Conservation (phyloP, 2,113 vertebrate genomes). For the Cercocebus atys region DNA sequence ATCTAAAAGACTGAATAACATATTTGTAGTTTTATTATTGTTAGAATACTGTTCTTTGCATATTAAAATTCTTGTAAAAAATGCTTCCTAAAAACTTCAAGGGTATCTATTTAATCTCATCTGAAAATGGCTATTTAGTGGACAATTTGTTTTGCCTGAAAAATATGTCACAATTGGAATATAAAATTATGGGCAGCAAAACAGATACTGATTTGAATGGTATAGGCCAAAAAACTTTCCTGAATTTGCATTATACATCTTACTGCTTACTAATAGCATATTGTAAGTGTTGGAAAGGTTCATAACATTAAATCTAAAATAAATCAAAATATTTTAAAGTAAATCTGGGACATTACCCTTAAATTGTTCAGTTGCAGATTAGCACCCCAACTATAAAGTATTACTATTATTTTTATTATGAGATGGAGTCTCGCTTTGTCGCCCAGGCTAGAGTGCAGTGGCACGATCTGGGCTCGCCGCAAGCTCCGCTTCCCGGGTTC, state of each 20-base stretch:
- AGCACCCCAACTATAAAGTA: no score
- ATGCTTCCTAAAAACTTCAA: neutral
- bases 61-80: neutral
- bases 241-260: neutral
- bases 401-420: no score
- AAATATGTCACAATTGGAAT: neutral
- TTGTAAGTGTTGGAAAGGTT: neutral
- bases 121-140: neutral
- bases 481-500: no score
- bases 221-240: neutral
- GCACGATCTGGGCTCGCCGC: accelerated
- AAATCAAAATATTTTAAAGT: neutral
- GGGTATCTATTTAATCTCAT: neutral
- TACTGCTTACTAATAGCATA: neutral
- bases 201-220: neutral
- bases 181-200: neutral
- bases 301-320: neutral
- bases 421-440: no score
- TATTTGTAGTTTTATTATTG: neutral
- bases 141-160: neutral
- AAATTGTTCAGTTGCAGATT: no score
- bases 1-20: neutral
- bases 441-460: no score
- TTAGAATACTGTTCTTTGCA: neutral
- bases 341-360: no score